A percentile compares a stretch with the other conserved stretches of the same genome.
Evolutionary conservation across 1,140 invertebrate genomes (phyloP).

Genomic region (Meloidogyne hapla): DNA sequence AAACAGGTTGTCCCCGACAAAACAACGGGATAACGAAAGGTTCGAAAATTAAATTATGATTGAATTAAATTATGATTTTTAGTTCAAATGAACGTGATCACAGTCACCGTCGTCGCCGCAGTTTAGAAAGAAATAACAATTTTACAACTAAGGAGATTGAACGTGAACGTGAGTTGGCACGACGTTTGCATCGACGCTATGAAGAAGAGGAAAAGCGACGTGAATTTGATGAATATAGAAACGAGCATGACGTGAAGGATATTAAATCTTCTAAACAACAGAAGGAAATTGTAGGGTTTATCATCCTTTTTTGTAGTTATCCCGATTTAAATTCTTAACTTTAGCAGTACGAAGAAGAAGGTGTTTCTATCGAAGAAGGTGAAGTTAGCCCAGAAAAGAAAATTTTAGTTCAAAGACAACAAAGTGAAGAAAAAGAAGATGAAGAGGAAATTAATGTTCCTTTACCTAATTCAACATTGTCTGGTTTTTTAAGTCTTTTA

Average conservation of each 20-base stretch:
- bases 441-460: no score
- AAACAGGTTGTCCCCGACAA: no score
- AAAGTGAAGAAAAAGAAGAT: no score
- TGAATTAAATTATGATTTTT: background rate
- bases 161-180: conserved; percentile 3
- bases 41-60: background rate
- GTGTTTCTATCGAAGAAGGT: no score
- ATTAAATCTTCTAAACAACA: background rate
- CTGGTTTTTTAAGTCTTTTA: no score
- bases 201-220: conserved; percentile 2
- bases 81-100: background rate
- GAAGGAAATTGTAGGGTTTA: background rate
- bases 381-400: no score
- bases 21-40: no score
- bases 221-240: background rate
- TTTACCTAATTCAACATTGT: no score
- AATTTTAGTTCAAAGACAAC: no score
- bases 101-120: background rate
- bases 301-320: no score
- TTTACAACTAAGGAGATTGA: background rate
- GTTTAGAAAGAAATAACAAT: background rate
- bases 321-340: no score
- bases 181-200: background rate
- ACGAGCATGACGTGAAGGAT: background rate
- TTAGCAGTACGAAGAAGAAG: no score